Base-by-base conservation (phyloP, 2,888 invertebrate genomes). In the Noctuana brunneofusca region DNA sequence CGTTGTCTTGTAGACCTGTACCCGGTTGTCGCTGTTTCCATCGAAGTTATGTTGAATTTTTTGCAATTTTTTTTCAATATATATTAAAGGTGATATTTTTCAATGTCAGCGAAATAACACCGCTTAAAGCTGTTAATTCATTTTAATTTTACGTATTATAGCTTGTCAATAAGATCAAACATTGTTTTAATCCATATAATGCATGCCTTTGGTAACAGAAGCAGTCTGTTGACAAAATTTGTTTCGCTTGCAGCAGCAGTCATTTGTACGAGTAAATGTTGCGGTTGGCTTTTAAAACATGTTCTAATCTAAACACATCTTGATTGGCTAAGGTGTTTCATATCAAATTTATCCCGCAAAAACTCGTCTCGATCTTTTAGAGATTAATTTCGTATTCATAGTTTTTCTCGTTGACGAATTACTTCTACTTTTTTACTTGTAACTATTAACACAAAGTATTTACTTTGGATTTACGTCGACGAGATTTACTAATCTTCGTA, bases 371-470 rank as follows among this genome's bases (percentile, higher is more conserved):
- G 77, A 77, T 75, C 76, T 76, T 74, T 73, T 75, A 72, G 71
- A 86, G 86, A 88, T 79, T 83, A 70, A 87, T 89, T 89, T 84
- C 76, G 80, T 90, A 90, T 91, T 90, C 90, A 91, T 90, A 89
- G 90, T 87, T 86, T 84, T 79, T 78, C 76, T 68, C 71, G 74
- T 68, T 71, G 66, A 64, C 73, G 69, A 77, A 79, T 74, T 84
- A 79, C 76, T 78, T 81, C 49, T 57, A 32, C 48, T 73, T 3
- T 46, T n/a, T 20, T 46, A 4, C 80, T 76, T 65, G 70, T 71
- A 67, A 1, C 16, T 3, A 1, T 18, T 43, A 43, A 18, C 2
- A 43, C 43, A 43, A 20, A 8, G 16, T 48, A 48, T n/a, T 48
- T 48, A 12, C 11, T 18, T 46, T 46, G 2, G 43, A 18, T 3